phyloP scores from a whole-genome alignment of 2,888 invertebrate species.

The Flexamia atlantica region DNA sequence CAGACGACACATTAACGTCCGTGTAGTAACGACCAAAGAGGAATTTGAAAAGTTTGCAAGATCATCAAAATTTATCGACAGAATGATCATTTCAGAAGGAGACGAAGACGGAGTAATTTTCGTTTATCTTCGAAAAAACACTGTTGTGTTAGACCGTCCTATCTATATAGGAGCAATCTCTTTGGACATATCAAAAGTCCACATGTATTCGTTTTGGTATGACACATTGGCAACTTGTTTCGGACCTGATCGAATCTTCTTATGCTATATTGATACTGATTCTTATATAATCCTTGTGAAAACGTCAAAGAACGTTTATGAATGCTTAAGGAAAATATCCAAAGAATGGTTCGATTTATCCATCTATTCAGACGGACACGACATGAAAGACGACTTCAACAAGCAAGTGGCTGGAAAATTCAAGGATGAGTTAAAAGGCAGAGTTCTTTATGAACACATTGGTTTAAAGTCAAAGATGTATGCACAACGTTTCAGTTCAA shows the following conservation, averaged over 20 bases:
- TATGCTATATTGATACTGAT: neutral
- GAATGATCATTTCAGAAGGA: neutral
- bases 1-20: too few relatives aligned
- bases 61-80: neutral
- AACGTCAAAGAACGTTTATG: neutral
- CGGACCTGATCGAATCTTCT: neutral
- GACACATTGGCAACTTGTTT: neutral
- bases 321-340: too few relatives aligned
- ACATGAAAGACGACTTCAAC: neutral
- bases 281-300: neutral
- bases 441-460: neutral
- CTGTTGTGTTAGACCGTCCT: neutral
- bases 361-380: too few relatives aligned
- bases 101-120: neutral
- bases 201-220: neutral
- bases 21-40: neutral
- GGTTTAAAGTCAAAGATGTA: neutral
- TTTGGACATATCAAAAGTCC: neutral
- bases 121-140: neutral
- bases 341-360: too few relatives aligned
- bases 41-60: neutral
- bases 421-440: neutral
- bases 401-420: constrained; percentile 14
- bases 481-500: neutral
- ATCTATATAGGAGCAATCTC: neutral